phyloP scores from a whole-genome alignment of 2,888 invertebrate species.

The Ophion ventricosus region DNA sequence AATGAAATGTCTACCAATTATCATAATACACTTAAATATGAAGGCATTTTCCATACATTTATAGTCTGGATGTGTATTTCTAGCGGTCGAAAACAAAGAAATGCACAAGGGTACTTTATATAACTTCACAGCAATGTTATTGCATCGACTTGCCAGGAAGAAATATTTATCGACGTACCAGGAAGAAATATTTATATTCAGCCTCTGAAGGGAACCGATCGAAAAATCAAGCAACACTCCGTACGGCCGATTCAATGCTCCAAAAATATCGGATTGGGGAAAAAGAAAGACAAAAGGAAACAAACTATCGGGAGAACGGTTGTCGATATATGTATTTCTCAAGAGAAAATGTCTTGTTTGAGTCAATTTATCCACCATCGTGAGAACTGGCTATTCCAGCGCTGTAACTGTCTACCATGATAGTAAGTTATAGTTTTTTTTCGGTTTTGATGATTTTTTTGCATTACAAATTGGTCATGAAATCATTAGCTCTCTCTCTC shows the following conservation, averaged over 20 bases:
- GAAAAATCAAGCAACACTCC: neutral
- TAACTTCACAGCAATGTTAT: constrained; percentile 14
- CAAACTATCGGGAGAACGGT: neutral
- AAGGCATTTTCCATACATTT: too few relatives aligned
- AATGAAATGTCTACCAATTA: too few relatives aligned
- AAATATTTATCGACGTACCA: neutral
- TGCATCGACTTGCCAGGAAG: constrained; percentile 11
- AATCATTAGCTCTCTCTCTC: too few relatives aligned
- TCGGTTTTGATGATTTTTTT: too few relatives aligned
- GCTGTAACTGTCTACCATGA: too few relatives aligned
- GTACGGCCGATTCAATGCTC: constrained; percentile 27
- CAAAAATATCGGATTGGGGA: constrained; percentile 3
- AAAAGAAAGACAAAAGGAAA: constrained; percentile 1
- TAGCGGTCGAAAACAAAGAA: neutral
- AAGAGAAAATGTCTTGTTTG: neutral
- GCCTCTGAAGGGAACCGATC: constrained; percentile 29
- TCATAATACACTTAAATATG: too few relatives aligned
- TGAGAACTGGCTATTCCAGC: too few relatives aligned
- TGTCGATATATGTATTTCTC: neutral
- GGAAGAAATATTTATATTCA: constrained; percentile 39
- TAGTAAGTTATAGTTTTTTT: too few relatives aligned
- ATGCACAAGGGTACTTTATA: constrained; percentile 1
- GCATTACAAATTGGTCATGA: too few relatives aligned
- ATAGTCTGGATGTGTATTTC: neutral
- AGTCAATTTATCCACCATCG: too few relatives aligned